phyloP scores from a whole-genome alignment of 2,797 vertebrate genomes.

The Echeneis naucrates region DNA sequence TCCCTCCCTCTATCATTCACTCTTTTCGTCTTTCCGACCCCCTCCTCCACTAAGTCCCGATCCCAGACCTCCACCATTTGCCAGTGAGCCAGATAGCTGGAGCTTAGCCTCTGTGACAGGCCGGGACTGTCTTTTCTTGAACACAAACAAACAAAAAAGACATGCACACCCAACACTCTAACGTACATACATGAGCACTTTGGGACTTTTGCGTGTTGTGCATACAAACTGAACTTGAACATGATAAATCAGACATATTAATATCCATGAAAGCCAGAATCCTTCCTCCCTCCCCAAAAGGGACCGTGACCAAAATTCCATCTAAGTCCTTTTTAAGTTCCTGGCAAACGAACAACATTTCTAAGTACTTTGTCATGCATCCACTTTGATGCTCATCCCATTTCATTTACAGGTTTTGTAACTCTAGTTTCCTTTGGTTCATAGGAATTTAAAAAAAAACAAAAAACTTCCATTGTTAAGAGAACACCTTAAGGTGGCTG shows the following conservation, averaged over 20 bases:
- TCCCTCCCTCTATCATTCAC: conserved; percentile 72
- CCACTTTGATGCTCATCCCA: background rate
- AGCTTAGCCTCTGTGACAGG: conserved; percentile 74
- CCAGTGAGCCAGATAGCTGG: conserved; percentile 66
- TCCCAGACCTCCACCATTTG: conserved; percentile 73
- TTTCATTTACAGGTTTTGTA: conserved; percentile 4
- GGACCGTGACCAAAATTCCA: background rate
- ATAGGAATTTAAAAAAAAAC: too few species aligned
- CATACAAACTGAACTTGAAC: conserved; percentile 1
- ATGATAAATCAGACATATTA: background rate
- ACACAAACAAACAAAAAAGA: conserved; percentile 73
- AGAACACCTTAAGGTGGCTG: conserved; percentile 52
- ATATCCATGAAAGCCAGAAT: background rate
- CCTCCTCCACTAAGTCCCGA: conserved; percentile 69
- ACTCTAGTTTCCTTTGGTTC: conserved; percentile 10
- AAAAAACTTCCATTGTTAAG: conserved; percentile 40
- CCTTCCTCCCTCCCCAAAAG: background rate
- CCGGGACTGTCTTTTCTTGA: conserved; percentile 52
- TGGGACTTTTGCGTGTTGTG: conserved; percentile 4
- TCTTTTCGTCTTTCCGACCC: conserved; percentile 64
- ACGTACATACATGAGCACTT: background rate
- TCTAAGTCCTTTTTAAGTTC: background rate
- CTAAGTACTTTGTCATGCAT: conserved; percentile 5
- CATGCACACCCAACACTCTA: conserved; percentile 26
- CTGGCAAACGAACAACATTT: background rate